Evolutionary conservation across 1,140 invertebrate species (phyloP).

Genomic region (Drosophila pachea): DNA sequence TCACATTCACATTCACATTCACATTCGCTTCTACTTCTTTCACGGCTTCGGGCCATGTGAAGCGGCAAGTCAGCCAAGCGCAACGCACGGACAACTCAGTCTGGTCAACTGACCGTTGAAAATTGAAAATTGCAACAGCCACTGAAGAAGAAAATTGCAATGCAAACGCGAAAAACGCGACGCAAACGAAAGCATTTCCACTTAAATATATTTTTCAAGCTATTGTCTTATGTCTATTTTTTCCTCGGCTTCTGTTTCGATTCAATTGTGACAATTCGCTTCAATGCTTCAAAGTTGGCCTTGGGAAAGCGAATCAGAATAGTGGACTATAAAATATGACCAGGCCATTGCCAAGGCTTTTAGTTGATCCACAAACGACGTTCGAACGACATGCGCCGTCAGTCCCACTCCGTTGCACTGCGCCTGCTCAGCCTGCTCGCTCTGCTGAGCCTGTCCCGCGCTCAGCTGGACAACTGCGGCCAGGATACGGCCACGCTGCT

Average conservation of each 20-base stretch:
- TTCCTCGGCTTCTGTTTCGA: neutral
- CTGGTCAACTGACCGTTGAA: conserved; percentile 76
- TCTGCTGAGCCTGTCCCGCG: conserved; percentile 48
- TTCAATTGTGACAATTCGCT: conserved; percentile 65
- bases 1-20: neutral
- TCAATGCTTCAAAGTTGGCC: conserved; percentile 46
- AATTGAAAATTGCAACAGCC: conserved; percentile 77
- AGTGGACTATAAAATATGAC: conserved; percentile 69
- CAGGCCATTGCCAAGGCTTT: conserved; percentile 68
- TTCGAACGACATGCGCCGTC: conserved; percentile 56
- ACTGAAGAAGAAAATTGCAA: conserved; percentile 78
- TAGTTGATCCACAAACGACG: conserved; percentile 64
- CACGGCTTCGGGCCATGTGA: neutral
- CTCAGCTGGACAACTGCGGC: conserved; percentile 50
- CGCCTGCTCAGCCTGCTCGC: conserved; percentile 45
- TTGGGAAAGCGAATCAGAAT: conserved; percentile 62
- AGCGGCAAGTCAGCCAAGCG: conserved; percentile 45
- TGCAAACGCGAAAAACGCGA: conserved; percentile 38
- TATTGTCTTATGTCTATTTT: conserved; percentile 66
- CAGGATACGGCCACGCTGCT: conserved; percentile 51
- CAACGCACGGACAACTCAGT: conserved; percentile 50
- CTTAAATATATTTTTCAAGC: conserved; percentile 33
- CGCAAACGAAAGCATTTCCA: conserved; percentile 57
- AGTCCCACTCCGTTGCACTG: neutral
- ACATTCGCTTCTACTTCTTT: neutral